Evolutionary conservation across 1,140 invertebrate genomes (phyloP), one percentile per base, ranked within the genome.

Genomic region (Drosophila kikkawai): DNA sequence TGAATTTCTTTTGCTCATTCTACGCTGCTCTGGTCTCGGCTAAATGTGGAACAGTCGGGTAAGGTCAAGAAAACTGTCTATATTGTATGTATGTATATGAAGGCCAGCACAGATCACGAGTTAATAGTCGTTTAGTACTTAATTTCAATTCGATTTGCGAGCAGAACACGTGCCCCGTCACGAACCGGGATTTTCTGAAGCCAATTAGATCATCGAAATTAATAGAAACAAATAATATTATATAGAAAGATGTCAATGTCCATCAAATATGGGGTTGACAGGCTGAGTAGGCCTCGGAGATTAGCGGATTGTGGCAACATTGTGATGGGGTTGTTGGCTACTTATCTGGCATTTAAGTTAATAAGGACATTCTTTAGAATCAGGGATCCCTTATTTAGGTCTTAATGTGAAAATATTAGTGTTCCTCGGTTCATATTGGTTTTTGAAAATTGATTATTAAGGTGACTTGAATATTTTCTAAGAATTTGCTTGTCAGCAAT

Each of bases 21-120:
- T 47, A 58, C 32, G 26, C 11, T 44, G 26, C 42, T 66, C 51
- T 64, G 41, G 37, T 75, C 60, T 75, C 15, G 53, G 44, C 45
- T 73, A 55, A 60, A 69, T 48, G 64, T 77, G 32, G 37, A 68
- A 56, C 74, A 77, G 56, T 60, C 74, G 75, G 39, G 75, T 53
- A 77, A 77, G 75, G 75, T 77, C 63, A 77, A 77, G 74, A 77
- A 77, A 77, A 77, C 42, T 56, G 36, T 39, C 19, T 39, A 39
- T 22, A 56, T 13, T 22, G 19, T 55, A 37, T 39, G 19, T 55
- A 37, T 39, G n/a, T 51, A 29, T 48, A 19, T 42, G 60, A 70
- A 71, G 67, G 66, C 69, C 51, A 58, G 7, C 4, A 44, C 65
- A 50, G 36, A 73, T 73, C 67, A 73, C 69, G 67, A 73, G 69